Evolutionary conservation across 2,797 vertebrate genomes (phyloP).

Genomic region (Forpus xanthops): DNA sequence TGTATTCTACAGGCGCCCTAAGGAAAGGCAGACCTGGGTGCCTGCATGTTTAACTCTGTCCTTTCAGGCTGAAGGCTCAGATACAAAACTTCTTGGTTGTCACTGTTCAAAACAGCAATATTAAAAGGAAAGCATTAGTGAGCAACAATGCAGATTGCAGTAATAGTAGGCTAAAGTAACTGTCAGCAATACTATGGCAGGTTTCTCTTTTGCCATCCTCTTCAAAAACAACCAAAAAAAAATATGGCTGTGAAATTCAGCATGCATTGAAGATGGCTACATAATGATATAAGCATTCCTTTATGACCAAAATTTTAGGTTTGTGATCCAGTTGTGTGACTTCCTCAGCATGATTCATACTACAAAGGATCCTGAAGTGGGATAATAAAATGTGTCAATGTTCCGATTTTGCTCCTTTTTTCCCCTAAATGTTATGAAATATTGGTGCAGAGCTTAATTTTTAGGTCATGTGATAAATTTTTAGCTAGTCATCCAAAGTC

Average conservation of each 20-base stretch:
- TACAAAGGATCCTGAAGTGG: not conserved
- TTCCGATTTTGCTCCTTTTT: not conserved
- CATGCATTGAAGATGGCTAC: not conserved
- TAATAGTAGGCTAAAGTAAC: not conserved
- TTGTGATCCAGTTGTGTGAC: not conserved
- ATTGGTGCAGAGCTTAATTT: conserved; percentile 2
- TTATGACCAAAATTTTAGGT: not conserved
- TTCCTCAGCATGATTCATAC: not conserved
- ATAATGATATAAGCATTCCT: not conserved
- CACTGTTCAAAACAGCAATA: not conserved
- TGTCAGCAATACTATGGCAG: not conserved
- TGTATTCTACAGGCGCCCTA: not conserved
- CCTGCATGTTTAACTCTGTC: not conserved
- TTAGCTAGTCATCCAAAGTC: conserved; percentile 50
- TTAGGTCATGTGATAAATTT: conserved; percentile 34
- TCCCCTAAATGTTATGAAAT: not conserved
- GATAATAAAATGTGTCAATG: not conserved
- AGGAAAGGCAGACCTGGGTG: conserved; percentile 1
- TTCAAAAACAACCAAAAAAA: not conserved
- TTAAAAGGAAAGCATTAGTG: not conserved
- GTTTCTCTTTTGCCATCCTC: not conserved
- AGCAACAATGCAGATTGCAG: not conserved
- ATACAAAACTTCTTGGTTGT: not conserved
- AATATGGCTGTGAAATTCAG: not conserved
- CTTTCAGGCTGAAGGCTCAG: not conserved